Percentiles rank a stretch among this genome's conserved stretches.
phyloP scores from a whole-genome alignment of 2,888 invertebrate species.

The Cyrtodaria siliqua region DNA sequence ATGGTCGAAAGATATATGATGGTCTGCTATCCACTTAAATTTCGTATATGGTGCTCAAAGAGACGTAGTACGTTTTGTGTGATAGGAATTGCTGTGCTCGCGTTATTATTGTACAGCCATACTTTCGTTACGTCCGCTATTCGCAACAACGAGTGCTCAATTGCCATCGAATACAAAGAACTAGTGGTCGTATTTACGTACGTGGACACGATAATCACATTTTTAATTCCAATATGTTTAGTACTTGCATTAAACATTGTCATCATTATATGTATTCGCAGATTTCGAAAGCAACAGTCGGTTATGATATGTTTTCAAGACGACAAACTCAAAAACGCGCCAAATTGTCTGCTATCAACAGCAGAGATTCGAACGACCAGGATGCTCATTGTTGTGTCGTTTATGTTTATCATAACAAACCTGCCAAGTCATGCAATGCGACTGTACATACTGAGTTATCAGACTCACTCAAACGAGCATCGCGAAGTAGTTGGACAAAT shows the following conservation, averaged over 20 bases:
- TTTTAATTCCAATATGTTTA: constrained; percentile 72
- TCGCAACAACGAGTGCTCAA: constrained; percentile 47
- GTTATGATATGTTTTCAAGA: constrained; percentile 36
- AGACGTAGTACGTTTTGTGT: constrained; percentile 65
- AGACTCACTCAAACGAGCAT: constrained; percentile 17
- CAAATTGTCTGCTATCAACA: constrained; percentile 54
- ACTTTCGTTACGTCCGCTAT: constrained; percentile 72
- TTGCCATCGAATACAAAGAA: constrained; percentile 51
- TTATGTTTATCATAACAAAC: constrained; percentile 77
- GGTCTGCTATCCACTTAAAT: constrained; percentile 91
- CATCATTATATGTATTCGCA: constrained; percentile 65
- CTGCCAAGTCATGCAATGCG: constrained; percentile 80
- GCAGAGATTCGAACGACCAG: constrained; percentile 75
- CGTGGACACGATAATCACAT: constrained; percentile 73
- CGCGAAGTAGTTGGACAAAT: constrained; percentile 51
- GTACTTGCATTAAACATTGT: constrained; percentile 73
- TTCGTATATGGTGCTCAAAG: constrained; percentile 72
- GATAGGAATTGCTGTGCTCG: constrained; percentile 52
- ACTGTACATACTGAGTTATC: constrained; percentile 69
- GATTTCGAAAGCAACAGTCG: constrained; percentile 52
- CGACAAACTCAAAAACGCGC: constrained; percentile 40
- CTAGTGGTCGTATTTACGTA: constrained; percentile 71
- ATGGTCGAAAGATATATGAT: constrained; percentile 94
- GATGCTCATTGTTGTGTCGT: constrained; percentile 79
- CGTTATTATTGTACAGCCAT: constrained; percentile 74